phyloP scores from a whole-genome alignment of 2,797 vertebrate genomes.

The Urosaurus nigricauda region DNA sequence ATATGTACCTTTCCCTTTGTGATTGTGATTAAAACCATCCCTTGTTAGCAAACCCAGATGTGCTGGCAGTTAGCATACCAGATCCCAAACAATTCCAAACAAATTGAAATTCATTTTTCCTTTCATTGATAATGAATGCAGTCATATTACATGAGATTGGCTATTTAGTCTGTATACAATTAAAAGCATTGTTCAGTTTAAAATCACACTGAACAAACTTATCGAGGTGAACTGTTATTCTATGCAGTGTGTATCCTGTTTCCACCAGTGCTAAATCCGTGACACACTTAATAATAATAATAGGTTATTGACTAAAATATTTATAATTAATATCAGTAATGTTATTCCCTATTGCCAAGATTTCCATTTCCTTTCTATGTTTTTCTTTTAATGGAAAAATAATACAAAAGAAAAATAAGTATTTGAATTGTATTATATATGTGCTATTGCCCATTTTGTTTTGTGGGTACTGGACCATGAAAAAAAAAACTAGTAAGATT shows the following conservation, averaged over 20 bases:
- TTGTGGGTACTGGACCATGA: neutral
- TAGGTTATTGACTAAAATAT: neutral
- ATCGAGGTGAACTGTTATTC: neutral
- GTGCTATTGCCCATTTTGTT: neutral
- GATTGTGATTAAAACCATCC: constrained; percentile 47
- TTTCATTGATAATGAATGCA: constrained; percentile 50
- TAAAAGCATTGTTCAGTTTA: constrained; percentile 30
- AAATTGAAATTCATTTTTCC: constrained; percentile 44
- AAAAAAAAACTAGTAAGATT: neutral
- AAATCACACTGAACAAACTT: constrained; percentile 20
- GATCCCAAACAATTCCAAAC: constrained; percentile 40
- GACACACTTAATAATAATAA: neutral
- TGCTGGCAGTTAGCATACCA: constrained; percentile 44
- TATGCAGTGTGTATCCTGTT: constrained; percentile 12
- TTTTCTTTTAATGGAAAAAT: neutral
- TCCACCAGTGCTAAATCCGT: constrained; percentile 27
- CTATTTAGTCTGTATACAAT: constrained; percentile 29
- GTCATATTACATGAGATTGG: constrained; percentile 34
- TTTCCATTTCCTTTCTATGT: neutral
- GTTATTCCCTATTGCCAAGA: neutral
- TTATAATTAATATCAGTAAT: neutral
- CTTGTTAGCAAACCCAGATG: constrained; percentile 53
- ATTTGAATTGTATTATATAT: neutral
- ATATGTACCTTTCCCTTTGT: constrained; percentile 22
- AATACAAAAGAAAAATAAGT: neutral